phyloP scores from a whole-genome alignment of 2,888 invertebrate genomes.

The Heliothis peltigera region DNA sequence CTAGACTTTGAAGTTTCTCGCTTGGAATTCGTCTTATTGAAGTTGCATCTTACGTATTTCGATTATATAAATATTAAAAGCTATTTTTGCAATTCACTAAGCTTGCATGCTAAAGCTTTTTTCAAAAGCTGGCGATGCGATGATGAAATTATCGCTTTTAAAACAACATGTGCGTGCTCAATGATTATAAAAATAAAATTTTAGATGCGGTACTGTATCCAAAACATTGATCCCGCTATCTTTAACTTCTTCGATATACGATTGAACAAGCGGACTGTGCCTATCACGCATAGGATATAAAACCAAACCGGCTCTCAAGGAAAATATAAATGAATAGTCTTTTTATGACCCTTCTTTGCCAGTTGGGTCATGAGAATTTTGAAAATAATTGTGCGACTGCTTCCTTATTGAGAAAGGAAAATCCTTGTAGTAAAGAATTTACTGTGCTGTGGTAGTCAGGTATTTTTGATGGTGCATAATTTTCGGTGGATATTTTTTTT shows the following conservation, averaged over 20 bases:
- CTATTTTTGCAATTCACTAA: no score
- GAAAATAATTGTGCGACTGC: no score
- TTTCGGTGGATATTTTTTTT: neutral
- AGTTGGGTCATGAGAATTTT: no score
- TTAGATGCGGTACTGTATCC: constrained; percentile 10
- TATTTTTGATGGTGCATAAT: neutral
- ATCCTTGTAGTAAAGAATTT: no score
- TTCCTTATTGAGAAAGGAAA: no score
- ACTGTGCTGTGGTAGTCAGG: neutral
- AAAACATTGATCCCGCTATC: constrained; percentile 19
- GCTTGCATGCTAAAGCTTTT: no score
- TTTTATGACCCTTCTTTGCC: constrained; percentile 14
- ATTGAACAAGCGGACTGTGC: no score
- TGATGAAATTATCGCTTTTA: no score
- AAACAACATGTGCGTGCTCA: neutral
- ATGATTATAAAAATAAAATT: constrained; percentile 25
- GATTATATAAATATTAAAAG: no score
- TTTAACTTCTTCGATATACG: constrained; percentile 22
- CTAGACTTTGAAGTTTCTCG: no score
- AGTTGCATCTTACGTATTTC: neutral
- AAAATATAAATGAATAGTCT: constrained; percentile 13
- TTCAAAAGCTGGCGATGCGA: no score
- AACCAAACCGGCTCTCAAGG: constrained; percentile 13
- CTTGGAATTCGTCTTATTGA: no score
- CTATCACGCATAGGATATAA: constrained; percentile 21